Conservation (phyloP, 2,797 vertebrate species). For the Lacerta bilineata region DNA sequence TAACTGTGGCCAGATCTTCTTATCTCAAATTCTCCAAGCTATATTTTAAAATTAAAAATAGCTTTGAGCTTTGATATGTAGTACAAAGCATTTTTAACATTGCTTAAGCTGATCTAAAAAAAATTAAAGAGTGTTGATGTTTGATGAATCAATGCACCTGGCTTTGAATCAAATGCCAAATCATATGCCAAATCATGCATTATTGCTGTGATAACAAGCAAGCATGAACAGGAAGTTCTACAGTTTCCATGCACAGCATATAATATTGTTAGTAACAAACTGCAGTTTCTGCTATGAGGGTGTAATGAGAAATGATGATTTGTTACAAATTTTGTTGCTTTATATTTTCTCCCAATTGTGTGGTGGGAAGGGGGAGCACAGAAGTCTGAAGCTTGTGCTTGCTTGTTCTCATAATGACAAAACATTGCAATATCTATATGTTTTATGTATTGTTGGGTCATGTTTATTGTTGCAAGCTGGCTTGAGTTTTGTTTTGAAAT, state of each 20-base stretch:
- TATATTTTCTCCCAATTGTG: neutral
- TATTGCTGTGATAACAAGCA: neutral
- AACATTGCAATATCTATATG: too few species aligned
- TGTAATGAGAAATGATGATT: neutral
- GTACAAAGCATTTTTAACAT: neutral
- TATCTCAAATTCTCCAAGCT: neutral
- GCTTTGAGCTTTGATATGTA: neutral
- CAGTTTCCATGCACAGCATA: neutral
- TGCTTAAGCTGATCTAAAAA: neutral
- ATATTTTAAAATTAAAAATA: neutral
- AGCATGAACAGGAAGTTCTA: neutral
- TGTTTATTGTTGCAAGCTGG: too few species aligned
- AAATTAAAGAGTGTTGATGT: neutral
- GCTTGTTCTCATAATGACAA: neutral
- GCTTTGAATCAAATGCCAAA: neutral
- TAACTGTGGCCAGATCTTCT: neutral
- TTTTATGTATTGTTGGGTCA: too few species aligned
- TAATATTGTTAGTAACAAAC: neutral
- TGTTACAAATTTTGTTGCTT: neutral
- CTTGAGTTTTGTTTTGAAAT: too few species aligned
- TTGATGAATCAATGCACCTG: neutral
- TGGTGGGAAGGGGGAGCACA: too few species aligned
- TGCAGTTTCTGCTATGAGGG: neutral
- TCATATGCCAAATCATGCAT: neutral
- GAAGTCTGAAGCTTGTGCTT: neutral